Conservation (phyloP, 2,113 vertebrate species). For the Sphyrna mokarran region DNA sequence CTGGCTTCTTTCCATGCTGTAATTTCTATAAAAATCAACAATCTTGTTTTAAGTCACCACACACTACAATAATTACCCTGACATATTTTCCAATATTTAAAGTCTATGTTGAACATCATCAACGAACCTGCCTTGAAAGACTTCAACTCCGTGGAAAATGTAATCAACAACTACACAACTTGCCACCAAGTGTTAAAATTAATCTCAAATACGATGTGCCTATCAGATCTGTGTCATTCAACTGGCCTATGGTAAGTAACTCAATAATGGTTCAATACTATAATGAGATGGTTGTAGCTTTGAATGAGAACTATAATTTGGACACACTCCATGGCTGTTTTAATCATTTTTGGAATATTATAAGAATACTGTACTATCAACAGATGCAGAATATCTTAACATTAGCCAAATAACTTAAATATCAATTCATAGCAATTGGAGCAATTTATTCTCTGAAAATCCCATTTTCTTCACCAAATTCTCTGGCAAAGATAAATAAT, state of each 20-base stretch:
- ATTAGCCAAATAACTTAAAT: not conserved
- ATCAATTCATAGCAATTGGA: not conserved
- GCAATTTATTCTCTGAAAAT: not conserved
- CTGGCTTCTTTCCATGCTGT: not conserved
- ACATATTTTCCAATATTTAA: not conserved
- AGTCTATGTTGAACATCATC: not conserved
- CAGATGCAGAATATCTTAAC: not conserved
- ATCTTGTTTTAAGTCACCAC: not conserved
- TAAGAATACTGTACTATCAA: not conserved
- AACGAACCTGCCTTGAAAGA: conserved; percentile 7
- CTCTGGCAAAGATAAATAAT: not conserved
- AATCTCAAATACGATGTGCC: not conserved
- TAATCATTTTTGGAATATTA: not conserved
- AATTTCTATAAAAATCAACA: not conserved
- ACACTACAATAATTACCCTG: not conserved
- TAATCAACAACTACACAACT: conserved; percentile 5
- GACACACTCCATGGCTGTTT: not conserved
- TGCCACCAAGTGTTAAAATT: not conserved
- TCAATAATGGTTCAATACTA: not conserved
- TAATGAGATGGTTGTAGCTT: not conserved
- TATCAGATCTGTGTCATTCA: not conserved
- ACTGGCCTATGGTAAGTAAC: not conserved
- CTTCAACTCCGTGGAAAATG: not conserved
- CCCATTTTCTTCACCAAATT: not conserved
- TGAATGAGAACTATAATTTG: not conserved